Base-by-base conservation (phyloP, 2,113 vertebrate species). In the Thalassarche chlororhynchos region DNA sequence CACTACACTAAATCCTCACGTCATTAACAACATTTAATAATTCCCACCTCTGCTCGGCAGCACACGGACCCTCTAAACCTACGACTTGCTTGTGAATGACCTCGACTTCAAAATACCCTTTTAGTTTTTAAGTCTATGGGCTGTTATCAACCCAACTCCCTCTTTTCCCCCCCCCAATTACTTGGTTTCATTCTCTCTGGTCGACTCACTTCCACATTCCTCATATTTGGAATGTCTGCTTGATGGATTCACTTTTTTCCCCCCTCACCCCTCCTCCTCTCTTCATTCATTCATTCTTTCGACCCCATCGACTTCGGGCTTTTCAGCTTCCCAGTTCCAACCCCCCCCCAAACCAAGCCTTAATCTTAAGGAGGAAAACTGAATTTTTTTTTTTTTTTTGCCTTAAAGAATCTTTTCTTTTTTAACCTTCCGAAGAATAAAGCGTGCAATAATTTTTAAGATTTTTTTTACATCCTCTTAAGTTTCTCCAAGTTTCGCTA, bases 221-320 rank as follows among this genome's bases (percentile, higher is more conserved):
- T 91, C 69, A 95, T 82, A 95, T 97, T 91, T 96, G 97, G 97
- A 95, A 95, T 97, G 93, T 91, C 87, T 94, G 87, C 89, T 92
- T 78, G 96, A 97, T 95, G 96, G 94, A 77, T 97, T 95, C 94
- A 93, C 91, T 96, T 91, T 61, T 89, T 92, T 87, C 26, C 66
- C 54, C 57, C 55, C 21, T 26, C 29, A 49, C 72, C 66, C 82
- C 51, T 52, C 75, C 87, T 83, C 81, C 85, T 75, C 70, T 31
- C 78, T 52, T 90, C 94, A 92, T 96, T 96, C 93, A 86, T 84
- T 95, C 92, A 88, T 93, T 79, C 79, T 76, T 87, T 92, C 57
- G 46, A 81, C 86, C 66, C 69, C 92, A 76, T 82, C 38, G 62
- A 92, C 79, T 90, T 70, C 24, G 29, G 38, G 76, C 94, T 94